phyloP scores from a whole-genome alignment of 2,888 invertebrate genomes.

The Incurvaria masculella region DNA sequence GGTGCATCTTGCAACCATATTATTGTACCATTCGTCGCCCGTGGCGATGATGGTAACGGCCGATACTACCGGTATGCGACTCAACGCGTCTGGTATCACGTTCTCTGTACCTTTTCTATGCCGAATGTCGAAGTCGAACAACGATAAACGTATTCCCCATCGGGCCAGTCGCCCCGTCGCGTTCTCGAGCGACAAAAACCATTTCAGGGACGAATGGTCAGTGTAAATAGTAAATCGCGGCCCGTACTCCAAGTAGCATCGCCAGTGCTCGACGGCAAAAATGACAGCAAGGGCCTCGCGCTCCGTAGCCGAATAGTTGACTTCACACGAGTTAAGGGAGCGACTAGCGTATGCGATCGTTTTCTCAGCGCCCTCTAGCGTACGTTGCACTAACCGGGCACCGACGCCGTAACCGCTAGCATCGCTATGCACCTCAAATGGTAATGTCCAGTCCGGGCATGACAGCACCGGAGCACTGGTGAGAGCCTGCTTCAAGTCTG shows the following conservation, averaged over 20 bases:
- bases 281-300: slow-evolving; percentile 19
- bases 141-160: slow-evolving; percentile 5
- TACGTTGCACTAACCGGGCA: neutral
- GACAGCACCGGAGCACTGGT: neutral
- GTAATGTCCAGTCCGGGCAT: neutral
- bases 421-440: neutral
- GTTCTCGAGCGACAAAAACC: slow-evolving; percentile 10
- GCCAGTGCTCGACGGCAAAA: slow-evolving; percentile 10
- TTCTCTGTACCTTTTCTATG: slow-evolving; percentile 9
- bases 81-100: slow-evolving; percentile 10
- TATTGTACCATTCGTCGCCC: slow-evolving; percentile 11
- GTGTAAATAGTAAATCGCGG: neutral
- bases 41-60: neutral
- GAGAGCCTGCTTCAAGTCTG: neutral
- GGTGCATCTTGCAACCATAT: slow-evolving; percentile 5
- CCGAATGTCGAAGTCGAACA: slow-evolving; percentile 6
- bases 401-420: neutral
- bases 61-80: neutral
- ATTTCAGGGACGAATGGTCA: slow-evolving; percentile 4
- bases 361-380: neutral
- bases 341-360: slow-evolving; percentile 13
- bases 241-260: neutral
- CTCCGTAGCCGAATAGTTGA: slow-evolving; percentile 19
- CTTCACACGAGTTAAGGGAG: slow-evolving; percentile 4
- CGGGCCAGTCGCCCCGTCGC: slow-evolving; percentile 4